These are phyloP conservation scores for Patiria pectinifera DNA, from an alignment of 53 echinoderm and acorn worm genomes.

Conservation along the genomic window DNA sequence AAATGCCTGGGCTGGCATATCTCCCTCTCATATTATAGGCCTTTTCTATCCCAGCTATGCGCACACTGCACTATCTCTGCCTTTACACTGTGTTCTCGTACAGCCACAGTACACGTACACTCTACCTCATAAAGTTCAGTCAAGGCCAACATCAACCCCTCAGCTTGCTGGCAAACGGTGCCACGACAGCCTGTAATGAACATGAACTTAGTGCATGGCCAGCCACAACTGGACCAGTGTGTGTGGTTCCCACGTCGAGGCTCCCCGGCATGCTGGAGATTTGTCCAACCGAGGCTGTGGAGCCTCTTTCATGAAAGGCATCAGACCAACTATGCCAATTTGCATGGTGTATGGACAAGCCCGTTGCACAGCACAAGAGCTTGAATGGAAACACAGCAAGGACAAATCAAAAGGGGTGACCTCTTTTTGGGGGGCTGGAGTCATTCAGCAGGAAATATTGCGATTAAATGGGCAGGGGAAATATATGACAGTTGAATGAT, in stretches of 20 bases:
- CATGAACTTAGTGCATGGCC: slow-evolving; percentile 10
- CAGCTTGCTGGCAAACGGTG: slow-evolving; percentile 25
- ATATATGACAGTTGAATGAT: slow-evolving; percentile 48
- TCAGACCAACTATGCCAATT: slow-evolving; percentile 47
- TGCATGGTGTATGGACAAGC: slow-evolving; percentile 55
- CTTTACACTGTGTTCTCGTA: slow-evolving; percentile 26
- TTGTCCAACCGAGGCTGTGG: not conserved
- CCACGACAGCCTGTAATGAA: slow-evolving; percentile 28
- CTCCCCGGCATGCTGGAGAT: slow-evolving; percentile 34
- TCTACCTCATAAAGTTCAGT: slow-evolving; percentile 58
- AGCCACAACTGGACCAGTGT: not conserved
- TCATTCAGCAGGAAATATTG: slow-evolving; percentile 51
- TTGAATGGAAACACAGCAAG: slow-evolving; percentile 25
- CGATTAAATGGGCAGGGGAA: slow-evolving; percentile 33
- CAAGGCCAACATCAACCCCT: slow-evolving; percentile 60
- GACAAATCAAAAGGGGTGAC: slow-evolving; percentile 37
- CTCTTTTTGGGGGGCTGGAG: slow-evolving; percentile 50
- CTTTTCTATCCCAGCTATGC: slow-evolving; percentile 39
- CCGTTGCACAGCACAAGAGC: not conserved
- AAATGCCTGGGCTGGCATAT: slow-evolving; percentile 51
- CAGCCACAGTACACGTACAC: slow-evolving; percentile 60
- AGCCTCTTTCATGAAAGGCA: slow-evolving; percentile 50
- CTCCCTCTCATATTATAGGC: slow-evolving; percentile 46
- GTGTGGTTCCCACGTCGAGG: not conserved
- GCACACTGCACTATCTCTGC: slow-evolving; percentile 43